These are phyloP conservation scores for Meteorus cinctellus DNA, from an alignment of 2,888 invertebrate species.

Conservation along the genomic window DNA sequence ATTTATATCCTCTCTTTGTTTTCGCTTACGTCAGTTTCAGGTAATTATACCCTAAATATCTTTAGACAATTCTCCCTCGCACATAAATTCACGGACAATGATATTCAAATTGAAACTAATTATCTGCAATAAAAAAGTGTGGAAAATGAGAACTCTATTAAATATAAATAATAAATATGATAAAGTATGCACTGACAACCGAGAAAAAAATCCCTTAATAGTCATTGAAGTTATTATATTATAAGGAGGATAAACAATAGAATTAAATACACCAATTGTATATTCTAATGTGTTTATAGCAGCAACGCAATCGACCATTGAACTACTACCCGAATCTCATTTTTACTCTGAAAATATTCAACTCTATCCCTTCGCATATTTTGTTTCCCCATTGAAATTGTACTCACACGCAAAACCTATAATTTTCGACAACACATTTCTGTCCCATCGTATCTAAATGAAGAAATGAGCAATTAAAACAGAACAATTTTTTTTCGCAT, in stretches of 20 bases:
- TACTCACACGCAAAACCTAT: too few species aligned
- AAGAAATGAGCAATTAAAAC: background rate
- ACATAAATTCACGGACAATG: conserved; percentile 7
- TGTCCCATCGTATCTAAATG: background rate
- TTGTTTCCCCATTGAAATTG: too few species aligned
- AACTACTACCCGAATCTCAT: too few species aligned
- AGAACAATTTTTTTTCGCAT: conserved; percentile 19
- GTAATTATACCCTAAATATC: conserved; percentile 29
- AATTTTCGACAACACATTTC: too few species aligned
- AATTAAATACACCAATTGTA: too few species aligned
- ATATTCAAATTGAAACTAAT: conserved; percentile 13
- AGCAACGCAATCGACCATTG: too few species aligned
- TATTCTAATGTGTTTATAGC: too few species aligned
- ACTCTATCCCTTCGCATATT: too few species aligned
- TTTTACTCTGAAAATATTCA: too few species aligned
- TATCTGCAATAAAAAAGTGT: background rate
- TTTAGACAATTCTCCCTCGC: background rate
- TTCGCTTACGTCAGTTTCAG: conserved; percentile 28
- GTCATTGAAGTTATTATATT: too few species aligned
- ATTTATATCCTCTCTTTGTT: conserved; percentile 32
- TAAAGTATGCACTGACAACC: background rate
- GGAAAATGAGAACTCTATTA: background rate
- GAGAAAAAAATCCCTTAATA: too few species aligned
- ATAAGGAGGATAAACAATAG: too few species aligned
- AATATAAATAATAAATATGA: background rate